Percentiles rank a stretch among this genome's conserved stretches.
phyloP scores from a whole-genome alignment of 2,797 vertebrate genomes.

The Ispidina picta region DNA sequence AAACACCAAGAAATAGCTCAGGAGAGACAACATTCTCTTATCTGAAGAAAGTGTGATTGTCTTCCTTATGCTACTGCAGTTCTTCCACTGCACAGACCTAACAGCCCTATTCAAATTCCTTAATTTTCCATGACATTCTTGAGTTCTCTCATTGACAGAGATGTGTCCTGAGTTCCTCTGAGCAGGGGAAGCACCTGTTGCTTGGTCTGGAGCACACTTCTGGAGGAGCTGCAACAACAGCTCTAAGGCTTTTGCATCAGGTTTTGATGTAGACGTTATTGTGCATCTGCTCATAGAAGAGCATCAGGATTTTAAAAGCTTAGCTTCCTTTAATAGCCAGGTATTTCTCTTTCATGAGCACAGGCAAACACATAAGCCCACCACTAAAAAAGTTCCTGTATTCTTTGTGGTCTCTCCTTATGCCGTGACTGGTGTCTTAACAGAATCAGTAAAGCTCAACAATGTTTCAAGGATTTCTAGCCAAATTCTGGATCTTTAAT shows the following conservation, averaged over 20 bases:
- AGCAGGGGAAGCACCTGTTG: background rate
- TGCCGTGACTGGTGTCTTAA: background rate
- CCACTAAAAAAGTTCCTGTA: background rate
- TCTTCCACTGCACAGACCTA: background rate
- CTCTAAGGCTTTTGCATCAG: background rate
- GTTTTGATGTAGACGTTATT: background rate
- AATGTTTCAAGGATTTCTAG: background rate
- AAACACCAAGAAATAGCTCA: background rate
- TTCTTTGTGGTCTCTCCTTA: background rate
- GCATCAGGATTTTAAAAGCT: background rate
- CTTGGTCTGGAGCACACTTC: background rate
- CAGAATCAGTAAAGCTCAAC: background rate
- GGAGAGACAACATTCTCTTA: background rate
- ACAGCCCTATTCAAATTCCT: background rate
- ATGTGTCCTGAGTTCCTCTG: background rate
- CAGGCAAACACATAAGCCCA: background rate
- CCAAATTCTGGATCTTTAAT: background rate
- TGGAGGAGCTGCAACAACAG: background rate
- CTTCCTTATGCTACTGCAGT: background rate
- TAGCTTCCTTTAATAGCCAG: background rate
- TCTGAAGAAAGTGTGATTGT: background rate
- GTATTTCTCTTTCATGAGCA: background rate
- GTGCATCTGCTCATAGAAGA: background rate
- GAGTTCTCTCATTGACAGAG: background rate
- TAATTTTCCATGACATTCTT: background rate